Conservation (phyloP, 2,888 invertebrate genomes). For the Melieria omissa region DNA sequence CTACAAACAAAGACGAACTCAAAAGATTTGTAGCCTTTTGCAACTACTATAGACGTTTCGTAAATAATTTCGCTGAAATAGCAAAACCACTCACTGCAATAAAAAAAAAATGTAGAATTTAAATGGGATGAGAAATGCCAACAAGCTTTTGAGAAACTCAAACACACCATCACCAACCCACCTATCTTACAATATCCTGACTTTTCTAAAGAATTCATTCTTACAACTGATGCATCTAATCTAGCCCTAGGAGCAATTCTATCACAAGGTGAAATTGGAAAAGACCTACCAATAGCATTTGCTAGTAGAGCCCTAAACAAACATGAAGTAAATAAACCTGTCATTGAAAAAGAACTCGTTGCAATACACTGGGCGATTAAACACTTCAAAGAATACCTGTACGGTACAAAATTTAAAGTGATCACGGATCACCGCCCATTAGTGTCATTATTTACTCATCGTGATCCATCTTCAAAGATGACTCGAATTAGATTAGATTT, state of each 20-base stretch:
- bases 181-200: constrained; percentile 38
- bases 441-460: not conserved
- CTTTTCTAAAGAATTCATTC: constrained; percentile 38
- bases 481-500: constrained; percentile 24
- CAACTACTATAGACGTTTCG: constrained; percentile 46
- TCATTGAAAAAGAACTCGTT: constrained; percentile 52
- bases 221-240: constrained; percentile 55
- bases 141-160: constrained; percentile 31
- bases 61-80: constrained; percentile 47
- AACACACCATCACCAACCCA: constrained; percentile 27
- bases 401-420: constrained; percentile 48
- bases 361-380: constrained; percentile 46
- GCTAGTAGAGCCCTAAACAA: constrained; percentile 49
- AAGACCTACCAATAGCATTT: constrained; percentile 51
- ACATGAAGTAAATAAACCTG: constrained; percentile 49
- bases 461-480: constrained; percentile 1
- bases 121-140: not conserved
- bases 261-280: constrained; percentile 46
- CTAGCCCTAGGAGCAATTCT: constrained; percentile 51
- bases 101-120: constrained; percentile 36
- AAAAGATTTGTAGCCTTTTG: constrained; percentile 47
- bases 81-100: constrained; percentile 40
- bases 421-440: not conserved
- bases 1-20: constrained; percentile 42
- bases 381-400: constrained; percentile 48